phyloP scores from a whole-genome alignment of 2,113 vertebrate species.

The mouse (Mus musculus) region GRCm39 chr13:56534501-56535000 shows the following conservation, averaged over 20 bases:
- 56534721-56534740: background rate
- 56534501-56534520: background rate
- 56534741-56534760: background rate
- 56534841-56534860: background rate
- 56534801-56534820: background rate
- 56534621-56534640: background rate
- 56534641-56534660: background rate
- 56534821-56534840: background rate
- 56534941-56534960: background rate
- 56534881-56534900: background rate
- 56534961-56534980: background rate
- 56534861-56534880: background rate
- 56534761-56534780: background rate
- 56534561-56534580: background rate
- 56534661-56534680: background rate
- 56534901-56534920: background rate
- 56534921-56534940: background rate
- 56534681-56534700: background rate
- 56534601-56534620: background rate
- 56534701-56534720: rapidly evolving
- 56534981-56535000: background rate
- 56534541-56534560: background rate
- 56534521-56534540: background rate
- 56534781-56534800: rapidly evolving
- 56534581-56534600: background rate